Evolutionary conservation across 2,888 invertebrate genomes (phyloP).

Genomic region (Octodonta nipae): DNA sequence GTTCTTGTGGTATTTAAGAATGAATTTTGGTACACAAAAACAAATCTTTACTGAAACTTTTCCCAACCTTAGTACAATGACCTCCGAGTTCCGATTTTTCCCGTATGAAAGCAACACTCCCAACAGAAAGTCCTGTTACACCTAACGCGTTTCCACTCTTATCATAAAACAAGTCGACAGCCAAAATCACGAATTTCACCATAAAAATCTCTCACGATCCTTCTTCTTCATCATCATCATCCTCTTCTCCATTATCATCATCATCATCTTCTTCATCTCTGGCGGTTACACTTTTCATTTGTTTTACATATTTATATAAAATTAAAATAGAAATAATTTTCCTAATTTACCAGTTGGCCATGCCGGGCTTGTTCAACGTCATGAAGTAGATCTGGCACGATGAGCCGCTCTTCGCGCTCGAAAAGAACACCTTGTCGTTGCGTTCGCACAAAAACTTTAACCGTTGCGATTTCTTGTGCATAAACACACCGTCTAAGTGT

Average conservation of each 20-base stretch:
- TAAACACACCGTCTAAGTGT: conserved; percentile 98
- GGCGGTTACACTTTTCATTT: too few relatives aligned
- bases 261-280: neutral
- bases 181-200: neutral
- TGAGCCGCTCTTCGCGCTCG: conserved; percentile 95
- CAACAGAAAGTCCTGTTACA: too few relatives aligned
- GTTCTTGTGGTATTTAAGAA: too few relatives aligned
- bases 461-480: conserved; percentile 99
- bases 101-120: too few relatives aligned
- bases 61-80: too few relatives aligned
- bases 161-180: too few relatives aligned
- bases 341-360: conserved; percentile 92
- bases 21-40: too few relatives aligned
- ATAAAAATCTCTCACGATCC: neutral
- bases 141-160: too few relatives aligned
- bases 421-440: conserved; percentile 99
- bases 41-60: too few relatives aligned
- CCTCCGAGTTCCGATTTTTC: too few relatives aligned
- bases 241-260: neutral
- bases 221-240: neutral
- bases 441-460: conserved; percentile 99
- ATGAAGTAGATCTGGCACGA: conserved; percentile 99
- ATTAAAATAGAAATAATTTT: neutral
- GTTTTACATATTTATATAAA: too few relatives aligned
- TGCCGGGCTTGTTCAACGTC: conserved; percentile 98